A percentile compares a stretch with the other conserved stretches of the same genome.
phyloP scores from a whole-genome alignment of 30 jellyfish, hydroid and myxozoan genomes.

The Aurelia sp. region DNA sequence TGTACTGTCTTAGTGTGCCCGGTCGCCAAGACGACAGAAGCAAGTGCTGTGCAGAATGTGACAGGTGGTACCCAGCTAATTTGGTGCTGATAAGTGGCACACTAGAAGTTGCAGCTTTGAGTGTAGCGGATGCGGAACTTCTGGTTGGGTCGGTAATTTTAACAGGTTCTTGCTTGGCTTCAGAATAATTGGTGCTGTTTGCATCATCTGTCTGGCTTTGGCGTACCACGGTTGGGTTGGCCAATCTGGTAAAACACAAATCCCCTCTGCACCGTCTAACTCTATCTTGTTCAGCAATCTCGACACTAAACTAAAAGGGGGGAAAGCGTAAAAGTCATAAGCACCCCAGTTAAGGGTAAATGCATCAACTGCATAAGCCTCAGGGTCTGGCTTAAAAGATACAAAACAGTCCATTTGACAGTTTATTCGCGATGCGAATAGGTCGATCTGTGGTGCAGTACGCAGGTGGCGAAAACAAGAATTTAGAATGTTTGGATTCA shows the following conservation, averaged over 20 bases:
- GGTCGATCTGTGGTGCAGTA: conserved; percentile 9
- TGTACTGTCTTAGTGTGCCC: too few relatives aligned
- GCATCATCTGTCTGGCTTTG: neutral
- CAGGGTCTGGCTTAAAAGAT: neutral
- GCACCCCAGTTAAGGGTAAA: neutral
- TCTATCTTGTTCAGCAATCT: neutral
- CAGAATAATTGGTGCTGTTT: conserved; percentile 4
- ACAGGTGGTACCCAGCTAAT: too few relatives aligned
- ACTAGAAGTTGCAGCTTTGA: too few relatives aligned
- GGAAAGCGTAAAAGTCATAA: neutral
- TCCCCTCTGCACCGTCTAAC: neutral
- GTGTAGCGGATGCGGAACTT: neutral
- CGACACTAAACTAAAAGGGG: conserved; percentile 4
- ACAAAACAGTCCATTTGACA: neutral
- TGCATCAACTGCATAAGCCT: too few relatives aligned
- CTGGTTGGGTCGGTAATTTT: neutral
- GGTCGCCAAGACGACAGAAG: too few relatives aligned
- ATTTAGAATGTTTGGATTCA: neutral
- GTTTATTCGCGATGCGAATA: conserved; percentile 10
- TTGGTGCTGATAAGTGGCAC: too few relatives aligned
- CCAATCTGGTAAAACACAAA: conserved; percentile 16
- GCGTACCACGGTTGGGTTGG: conserved; percentile 53
- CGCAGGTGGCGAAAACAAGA: neutral
- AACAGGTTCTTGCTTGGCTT: too few relatives aligned
- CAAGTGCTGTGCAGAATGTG: too few relatives aligned